Evolutionary conservation across 2,113 vertebrate genomes (phyloP).

Genomic region (Xiphophorus hellerii): DNA sequence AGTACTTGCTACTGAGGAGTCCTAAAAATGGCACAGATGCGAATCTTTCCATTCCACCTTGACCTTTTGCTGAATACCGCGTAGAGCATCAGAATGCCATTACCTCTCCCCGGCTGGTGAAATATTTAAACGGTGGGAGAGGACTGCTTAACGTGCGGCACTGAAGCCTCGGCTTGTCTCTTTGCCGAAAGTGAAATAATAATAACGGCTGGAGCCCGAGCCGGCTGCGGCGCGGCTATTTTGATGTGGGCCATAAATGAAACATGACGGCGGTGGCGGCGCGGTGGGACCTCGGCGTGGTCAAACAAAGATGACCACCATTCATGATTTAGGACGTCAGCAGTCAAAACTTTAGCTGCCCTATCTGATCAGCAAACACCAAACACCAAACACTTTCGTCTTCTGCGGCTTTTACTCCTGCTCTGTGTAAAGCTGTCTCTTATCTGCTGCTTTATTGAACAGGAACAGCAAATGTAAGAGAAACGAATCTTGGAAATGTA

Average conservation of each 20-base stretch:
- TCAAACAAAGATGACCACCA: conserved; percentile 43
- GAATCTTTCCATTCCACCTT: conserved; percentile 73
- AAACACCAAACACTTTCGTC: conserved; percentile 7
- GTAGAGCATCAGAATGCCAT: conserved; percentile 66
- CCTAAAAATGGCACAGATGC: conserved; percentile 64
- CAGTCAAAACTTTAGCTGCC: conserved; percentile 8
- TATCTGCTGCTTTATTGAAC: conserved; percentile 18
- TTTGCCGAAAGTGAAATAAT: conserved; percentile 33
- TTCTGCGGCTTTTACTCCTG: conserved; percentile 9
- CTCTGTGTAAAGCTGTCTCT: conserved; percentile 17
- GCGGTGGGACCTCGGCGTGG: conserved; percentile 5
- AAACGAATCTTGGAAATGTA: neutral
- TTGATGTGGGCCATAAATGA: conserved; percentile 59
- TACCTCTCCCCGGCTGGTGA: conserved; percentile 68
- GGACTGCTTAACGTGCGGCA: conserved; percentile 48
- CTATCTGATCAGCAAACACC: conserved; percentile 23
- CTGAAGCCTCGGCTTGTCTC: conserved; percentile 14
- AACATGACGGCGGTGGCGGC: conserved; percentile 29
- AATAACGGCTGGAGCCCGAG: conserved; percentile 25
- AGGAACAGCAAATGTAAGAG: neutral
- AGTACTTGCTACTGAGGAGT: conserved; percentile 52
- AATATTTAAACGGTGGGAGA: conserved; percentile 74
- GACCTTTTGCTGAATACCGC: conserved; percentile 73
- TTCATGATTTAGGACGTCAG: conserved; percentile 18
- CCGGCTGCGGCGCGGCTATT: conserved; percentile 15